Percentiles rank a stretch among this genome's conserved stretches.
Conservation (phyloP, 2,113 vertebrate genomes). For the Mormyrus lacerda region DNA sequence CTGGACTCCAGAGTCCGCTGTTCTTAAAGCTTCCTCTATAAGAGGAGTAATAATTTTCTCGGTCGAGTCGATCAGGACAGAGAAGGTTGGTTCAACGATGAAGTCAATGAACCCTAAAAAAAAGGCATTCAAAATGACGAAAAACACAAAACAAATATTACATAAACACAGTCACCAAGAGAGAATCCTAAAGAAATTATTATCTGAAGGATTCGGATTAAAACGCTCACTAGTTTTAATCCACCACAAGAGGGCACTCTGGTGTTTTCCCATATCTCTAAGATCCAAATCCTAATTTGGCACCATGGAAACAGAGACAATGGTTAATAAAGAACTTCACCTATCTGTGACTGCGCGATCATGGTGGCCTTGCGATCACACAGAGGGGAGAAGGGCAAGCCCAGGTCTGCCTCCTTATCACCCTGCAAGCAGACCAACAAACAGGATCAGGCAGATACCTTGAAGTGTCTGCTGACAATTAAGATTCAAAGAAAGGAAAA, state of each 20-base stretch:
- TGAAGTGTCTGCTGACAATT: background rate
- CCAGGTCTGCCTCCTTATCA: conserved; percentile 87
- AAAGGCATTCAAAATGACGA: conserved; percentile 14
- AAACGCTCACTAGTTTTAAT: background rate
- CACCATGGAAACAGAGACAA: background rate
- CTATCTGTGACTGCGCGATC: conserved; percentile 95
- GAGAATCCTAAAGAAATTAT: background rate
- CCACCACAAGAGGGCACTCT: conserved; percentile 29
- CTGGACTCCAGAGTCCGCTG: conserved; percentile 64
- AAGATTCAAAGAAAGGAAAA: background rate
- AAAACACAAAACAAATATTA: background rate
- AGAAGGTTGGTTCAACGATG: conserved; percentile 94
- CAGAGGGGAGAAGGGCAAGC: conserved; percentile 90
- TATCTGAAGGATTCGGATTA: background rate
- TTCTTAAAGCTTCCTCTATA: conserved; percentile 86
- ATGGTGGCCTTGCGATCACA: conserved; percentile 93
- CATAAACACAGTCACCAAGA: background rate
- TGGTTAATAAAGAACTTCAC: conserved; percentile 51
- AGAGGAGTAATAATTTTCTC: conserved; percentile 96
- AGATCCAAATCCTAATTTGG: background rate
- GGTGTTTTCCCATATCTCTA: conserved; percentile 10
- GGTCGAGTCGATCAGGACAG: conserved; percentile 86
- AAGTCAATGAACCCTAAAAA: conserved; percentile 89
- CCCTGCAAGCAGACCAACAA: conserved; percentile 65
- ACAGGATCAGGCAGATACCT: background rate